Evolutionary conservation across 2,113 vertebrate species (phyloP).

Genomic region (Mystacornis crossleyi): DNA sequence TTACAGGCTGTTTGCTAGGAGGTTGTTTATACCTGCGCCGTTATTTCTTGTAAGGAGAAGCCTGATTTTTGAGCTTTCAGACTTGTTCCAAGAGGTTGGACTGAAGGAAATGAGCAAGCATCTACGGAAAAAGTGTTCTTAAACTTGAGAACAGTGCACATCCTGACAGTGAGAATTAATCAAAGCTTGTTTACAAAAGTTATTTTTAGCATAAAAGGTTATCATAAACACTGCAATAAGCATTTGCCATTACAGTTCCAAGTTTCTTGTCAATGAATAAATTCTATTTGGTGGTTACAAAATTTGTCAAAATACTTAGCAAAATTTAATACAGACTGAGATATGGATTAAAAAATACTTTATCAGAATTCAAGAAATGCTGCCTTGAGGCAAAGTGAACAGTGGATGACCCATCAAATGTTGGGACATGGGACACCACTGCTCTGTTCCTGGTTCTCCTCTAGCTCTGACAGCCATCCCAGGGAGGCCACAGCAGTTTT

Average conservation of each 20-base stretch:
- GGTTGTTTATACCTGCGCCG: conserved; percentile 14
- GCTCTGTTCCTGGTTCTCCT: neutral
- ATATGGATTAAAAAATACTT: neutral
- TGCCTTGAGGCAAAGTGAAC: neutral
- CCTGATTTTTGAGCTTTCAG: conserved; percentile 30
- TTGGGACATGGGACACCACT: neutral
- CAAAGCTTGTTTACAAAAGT: conserved; percentile 77
- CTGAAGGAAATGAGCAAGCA: conserved; percentile 75
- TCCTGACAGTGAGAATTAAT: conserved; percentile 82
- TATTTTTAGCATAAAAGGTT: conserved; percentile 82
- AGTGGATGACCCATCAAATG: neutral
- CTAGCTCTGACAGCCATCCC: neutral
- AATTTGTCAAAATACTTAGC: neutral
- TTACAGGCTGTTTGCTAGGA: neutral
- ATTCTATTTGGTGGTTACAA: neutral
- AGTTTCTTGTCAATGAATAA: conserved; percentile 3
- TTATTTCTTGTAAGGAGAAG: conserved; percentile 19
- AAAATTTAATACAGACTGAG: neutral
- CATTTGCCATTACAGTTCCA: conserved; percentile 2
- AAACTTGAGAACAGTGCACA: conserved; percentile 72
- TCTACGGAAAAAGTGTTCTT: conserved; percentile 77
- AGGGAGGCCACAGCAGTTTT: neutral
- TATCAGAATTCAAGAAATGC: neutral
- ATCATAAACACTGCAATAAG: conserved; percentile 51
- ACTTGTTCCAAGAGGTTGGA: conserved; percentile 43